These are phyloP conservation scores for Psittacus erithacus DNA, from an alignment of 2,113 vertebrate genomes.

Conservation along the genomic window DNA sequence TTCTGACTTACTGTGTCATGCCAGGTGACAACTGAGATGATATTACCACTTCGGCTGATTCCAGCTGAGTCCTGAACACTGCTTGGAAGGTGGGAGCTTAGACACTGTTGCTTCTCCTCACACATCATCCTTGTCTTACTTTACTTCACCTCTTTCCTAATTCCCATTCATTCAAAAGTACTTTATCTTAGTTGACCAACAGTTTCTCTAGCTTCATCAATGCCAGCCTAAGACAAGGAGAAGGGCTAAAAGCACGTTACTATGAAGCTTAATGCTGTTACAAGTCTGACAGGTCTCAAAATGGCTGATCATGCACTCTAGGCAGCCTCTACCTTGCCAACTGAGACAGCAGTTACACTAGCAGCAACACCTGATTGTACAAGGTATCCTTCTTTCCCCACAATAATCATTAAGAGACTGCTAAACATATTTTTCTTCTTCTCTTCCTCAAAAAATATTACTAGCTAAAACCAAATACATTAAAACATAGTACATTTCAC, in stretches of 20 bases:
- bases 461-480: neutral
- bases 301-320: neutral
- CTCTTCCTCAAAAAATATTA: neutral
- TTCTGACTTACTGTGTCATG: neutral
- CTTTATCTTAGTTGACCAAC: neutral
- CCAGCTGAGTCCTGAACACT: neutral
- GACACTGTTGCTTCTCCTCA: neutral
- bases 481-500: neutral
- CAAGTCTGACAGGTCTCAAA: neutral
- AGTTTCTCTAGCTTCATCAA: neutral
- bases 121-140: neutral
- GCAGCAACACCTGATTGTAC: neutral
- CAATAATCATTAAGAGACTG: neutral
- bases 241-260: neutral
- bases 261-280: neutral
- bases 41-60: neutral
- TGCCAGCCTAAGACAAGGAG: neutral
- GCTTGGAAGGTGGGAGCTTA: neutral
- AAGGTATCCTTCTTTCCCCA: neutral
- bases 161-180: neutral
- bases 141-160: neutral
- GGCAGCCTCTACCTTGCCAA: neutral
- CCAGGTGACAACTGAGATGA: neutral
- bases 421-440: neutral
- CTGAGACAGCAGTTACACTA: neutral